phyloP scores from a whole-genome alignment of 2,113 vertebrate species.

The Etheostoma spectabile region DNA sequence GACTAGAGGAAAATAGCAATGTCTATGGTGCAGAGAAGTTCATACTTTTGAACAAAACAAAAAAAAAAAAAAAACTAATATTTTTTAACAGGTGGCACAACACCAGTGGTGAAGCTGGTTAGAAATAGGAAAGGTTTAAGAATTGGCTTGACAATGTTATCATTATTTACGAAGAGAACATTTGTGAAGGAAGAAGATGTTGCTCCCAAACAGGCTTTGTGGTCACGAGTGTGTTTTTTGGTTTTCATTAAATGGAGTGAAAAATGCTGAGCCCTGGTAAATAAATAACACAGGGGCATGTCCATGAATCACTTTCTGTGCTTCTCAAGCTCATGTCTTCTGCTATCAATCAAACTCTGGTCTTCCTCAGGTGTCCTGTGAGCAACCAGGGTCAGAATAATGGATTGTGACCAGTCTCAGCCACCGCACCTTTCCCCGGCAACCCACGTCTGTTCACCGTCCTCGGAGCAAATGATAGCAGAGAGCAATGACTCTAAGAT shows the following conservation, averaged over 20 bases:
- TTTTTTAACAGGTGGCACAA: background rate
- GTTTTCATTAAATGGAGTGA: slow-evolving; percentile 55
- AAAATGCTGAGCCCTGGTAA: slow-evolving; percentile 44
- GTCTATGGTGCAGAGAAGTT: background rate
- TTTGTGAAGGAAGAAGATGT: slow-evolving; percentile 5
- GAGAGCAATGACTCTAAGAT: slow-evolving; percentile 28
- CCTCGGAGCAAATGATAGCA: background rate
- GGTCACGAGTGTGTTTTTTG: slow-evolving; percentile 1
- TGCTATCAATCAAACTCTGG: slow-evolving; percentile 52
- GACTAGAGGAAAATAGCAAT: slow-evolving; percentile 50
- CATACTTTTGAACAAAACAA: slow-evolving; percentile 1
- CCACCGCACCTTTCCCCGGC: slow-evolving; percentile 47
- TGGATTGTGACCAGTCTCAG: slow-evolving; percentile 34
- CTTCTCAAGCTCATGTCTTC: slow-evolving; percentile 51
- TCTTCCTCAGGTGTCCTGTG: slow-evolving; percentile 48
- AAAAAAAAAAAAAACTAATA: background rate
- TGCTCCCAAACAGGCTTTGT: slow-evolving; percentile 6
- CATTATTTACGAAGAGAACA: slow-evolving; percentile 18
- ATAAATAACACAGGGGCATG: slow-evolving; percentile 45
- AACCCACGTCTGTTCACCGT: slow-evolving; percentile 8
- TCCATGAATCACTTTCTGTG: slow-evolving; percentile 58
- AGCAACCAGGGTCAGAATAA: slow-evolving; percentile 40
- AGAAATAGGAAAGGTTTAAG: background rate
- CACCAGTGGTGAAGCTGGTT: background rate
- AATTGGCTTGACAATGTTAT: slow-evolving; percentile 18